Percentiles rank a stretch among this genome's conserved stretches.
Evolutionary conservation across 2,113 vertebrate species (phyloP).

Genomic region (Dicentrarchus labrax): DNA sequence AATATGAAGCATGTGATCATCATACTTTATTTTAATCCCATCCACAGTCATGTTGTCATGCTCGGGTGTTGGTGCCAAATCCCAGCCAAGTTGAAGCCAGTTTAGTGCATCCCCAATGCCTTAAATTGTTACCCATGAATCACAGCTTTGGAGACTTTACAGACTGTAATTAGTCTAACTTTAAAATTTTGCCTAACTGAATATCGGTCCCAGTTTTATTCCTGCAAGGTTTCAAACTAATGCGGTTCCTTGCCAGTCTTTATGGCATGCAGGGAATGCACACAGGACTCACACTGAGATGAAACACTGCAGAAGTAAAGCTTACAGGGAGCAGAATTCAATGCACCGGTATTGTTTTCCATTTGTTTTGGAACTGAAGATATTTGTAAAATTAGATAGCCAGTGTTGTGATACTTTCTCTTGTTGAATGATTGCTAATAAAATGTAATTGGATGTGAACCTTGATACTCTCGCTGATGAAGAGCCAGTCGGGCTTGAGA

Average conservation of each 20-base stretch:
- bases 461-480: not conserved
- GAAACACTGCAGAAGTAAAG: slow-evolving; percentile 15
- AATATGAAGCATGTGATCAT: not conserved
- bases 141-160: slow-evolving; percentile 13
- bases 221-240: slow-evolving; percentile 9
- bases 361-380: slow-evolving; percentile 13
- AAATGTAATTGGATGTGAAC: not conserved
- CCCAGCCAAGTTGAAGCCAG: slow-evolving; percentile 1
- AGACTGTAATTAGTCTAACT: slow-evolving; percentile 36
- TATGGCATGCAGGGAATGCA: not conserved
- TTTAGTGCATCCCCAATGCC: slow-evolving; percentile 20
- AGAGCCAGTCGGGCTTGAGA: not conserved
- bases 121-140: slow-evolving; percentile 28
- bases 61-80: slow-evolving; percentile 8
- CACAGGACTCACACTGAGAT: slow-evolving; percentile 43
- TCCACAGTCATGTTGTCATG: not conserved
- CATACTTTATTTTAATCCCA: slow-evolving; percentile 13
- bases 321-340: not conserved
- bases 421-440: not conserved
- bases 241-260: slow-evolving; percentile 7
- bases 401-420: not conserved
- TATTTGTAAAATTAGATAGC: slow-evolving; percentile 7
- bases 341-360: not conserved
- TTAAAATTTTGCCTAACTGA: not conserved
- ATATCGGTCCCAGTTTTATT: slow-evolving; percentile 4